These are phyloP conservation scores for Catharus ustulatus DNA, from an alignment of 2,797 vertebrate genomes.

Conservation along the genomic window DNA sequence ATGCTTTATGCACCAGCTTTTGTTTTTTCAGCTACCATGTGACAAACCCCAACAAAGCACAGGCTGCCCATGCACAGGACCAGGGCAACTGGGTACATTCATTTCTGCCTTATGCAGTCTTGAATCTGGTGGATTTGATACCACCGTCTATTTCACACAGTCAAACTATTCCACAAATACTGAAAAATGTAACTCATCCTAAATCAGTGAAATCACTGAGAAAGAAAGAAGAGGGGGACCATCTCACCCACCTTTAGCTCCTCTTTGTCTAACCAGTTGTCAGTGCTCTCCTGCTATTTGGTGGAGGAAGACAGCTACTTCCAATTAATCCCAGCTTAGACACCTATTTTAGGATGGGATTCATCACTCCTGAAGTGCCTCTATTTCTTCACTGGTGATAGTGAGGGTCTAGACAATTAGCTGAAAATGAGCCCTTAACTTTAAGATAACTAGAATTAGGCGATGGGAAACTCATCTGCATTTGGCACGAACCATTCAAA, in stretches of 20 bases:
- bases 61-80: not conserved
- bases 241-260: not conserved
- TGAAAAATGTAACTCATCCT: not conserved
- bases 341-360: conserved; percentile 4
- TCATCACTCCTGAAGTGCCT: conserved; percentile 23
- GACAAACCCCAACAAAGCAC: not conserved
- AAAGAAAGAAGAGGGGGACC: not conserved
- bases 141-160: not conserved
- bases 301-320: not conserved
- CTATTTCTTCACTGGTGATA: not conserved
- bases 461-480: not conserved
- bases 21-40: not conserved
- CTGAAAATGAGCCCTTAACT: not conserved
- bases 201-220: not conserved
- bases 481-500: not conserved
- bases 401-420: conserved; percentile 28
- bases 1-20: not conserved
- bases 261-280: not conserved
- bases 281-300: not conserved
- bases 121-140: not conserved
- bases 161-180: not conserved
- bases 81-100: not conserved
- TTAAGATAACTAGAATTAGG: not conserved
- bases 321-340: not conserved
- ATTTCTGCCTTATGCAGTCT: not conserved